Conservation (phyloP, 2,888 invertebrate genomes). For the Aricia artaxerxes region DNA sequence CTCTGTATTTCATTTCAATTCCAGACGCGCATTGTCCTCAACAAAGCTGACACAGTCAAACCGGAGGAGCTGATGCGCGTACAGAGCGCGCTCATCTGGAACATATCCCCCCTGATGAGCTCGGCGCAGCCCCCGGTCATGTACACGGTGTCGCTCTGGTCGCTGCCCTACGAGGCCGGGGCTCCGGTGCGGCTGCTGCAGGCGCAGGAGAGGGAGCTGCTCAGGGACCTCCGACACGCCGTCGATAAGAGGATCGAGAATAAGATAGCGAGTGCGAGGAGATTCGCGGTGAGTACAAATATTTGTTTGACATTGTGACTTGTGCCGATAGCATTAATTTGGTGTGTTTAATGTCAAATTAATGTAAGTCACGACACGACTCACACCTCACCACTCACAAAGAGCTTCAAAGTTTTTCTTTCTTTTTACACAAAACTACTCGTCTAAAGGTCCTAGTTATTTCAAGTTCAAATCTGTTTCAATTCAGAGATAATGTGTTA, state of each 20-base stretch:
- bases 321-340: no score
- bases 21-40: slow-evolving; percentile 93
- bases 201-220: slow-evolving; percentile 93
- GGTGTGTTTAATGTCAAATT: no score
- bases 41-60: slow-evolving; percentile 96
- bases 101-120: slow-evolving; percentile 97
- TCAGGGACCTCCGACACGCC: slow-evolving; percentile 91
- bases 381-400: no score
- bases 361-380: no score
- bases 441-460: no score
- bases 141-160: slow-evolving; percentile 95
- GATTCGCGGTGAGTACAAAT: slow-evolving; percentile 91
- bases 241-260: slow-evolving; percentile 95
- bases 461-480: no score
- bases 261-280: slow-evolving; percentile 95
- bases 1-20: not conserved
- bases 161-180: slow-evolving; percentile 89
- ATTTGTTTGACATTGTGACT: not conserved
- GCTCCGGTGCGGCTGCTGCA: slow-evolving; percentile 90
- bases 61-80: slow-evolving; percentile 96
- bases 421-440: no score
- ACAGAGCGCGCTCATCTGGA: slow-evolving; percentile 97
- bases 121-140: slow-evolving; percentile 95
- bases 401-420: no score
- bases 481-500: no score